A percentile compares a stretch with the other conserved stretches of the same genome.
These are phyloP conservation scores for Procambarus virginalis DNA, from an alignment of 1,140 invertebrate genomes.

Conservation along the genomic window DNA sequence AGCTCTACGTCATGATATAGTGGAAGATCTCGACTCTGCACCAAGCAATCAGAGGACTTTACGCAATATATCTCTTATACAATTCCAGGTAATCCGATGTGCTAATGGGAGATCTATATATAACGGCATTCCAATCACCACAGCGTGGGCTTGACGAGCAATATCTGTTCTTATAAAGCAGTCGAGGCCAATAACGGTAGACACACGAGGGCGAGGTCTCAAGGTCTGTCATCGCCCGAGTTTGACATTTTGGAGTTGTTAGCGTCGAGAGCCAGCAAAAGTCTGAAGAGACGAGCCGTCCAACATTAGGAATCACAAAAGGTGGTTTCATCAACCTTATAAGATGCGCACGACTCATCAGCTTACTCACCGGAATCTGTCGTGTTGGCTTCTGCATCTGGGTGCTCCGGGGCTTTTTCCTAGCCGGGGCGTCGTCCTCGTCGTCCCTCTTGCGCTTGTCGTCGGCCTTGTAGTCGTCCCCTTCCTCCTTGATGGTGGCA, in stretches of 20 bases:
- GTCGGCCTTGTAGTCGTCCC: slow-evolving; percentile 47
- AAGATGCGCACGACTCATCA: too few relatives aligned
- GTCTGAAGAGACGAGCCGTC: too few relatives aligned
- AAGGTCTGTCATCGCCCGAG: too few relatives aligned
- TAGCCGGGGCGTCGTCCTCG: slow-evolving; percentile 48
- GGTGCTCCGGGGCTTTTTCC: slow-evolving; percentile 80
- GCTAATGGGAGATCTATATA: background rate
- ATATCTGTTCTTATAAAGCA: background rate
- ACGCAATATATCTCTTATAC: background rate
- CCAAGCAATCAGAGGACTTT: background rate
- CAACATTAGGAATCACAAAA: too few relatives aligned
- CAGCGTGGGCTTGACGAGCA: background rate
- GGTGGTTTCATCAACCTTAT: too few relatives aligned
- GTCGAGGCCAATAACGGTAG: background rate
- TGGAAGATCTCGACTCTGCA: background rate
- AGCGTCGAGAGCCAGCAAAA: too few relatives aligned
- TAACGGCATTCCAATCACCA: background rate
- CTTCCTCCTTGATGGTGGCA: slow-evolving; percentile 52
- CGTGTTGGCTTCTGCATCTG: slow-evolving; percentile 91
- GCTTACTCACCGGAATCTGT: slow-evolving; percentile 87
- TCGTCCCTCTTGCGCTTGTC: slow-evolving; percentile 69
- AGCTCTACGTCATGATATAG: background rate
- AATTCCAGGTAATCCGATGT: background rate
- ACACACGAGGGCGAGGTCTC: too few relatives aligned
- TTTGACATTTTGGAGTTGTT: too few relatives aligned